A percentile compares a stretch with the other conserved stretches of the same genome.
Evolutionary conservation across 30 jellyfish, hydroid and myxozoan genomes (phyloP).

Genomic region (Cassiopea andromeda): DNA sequence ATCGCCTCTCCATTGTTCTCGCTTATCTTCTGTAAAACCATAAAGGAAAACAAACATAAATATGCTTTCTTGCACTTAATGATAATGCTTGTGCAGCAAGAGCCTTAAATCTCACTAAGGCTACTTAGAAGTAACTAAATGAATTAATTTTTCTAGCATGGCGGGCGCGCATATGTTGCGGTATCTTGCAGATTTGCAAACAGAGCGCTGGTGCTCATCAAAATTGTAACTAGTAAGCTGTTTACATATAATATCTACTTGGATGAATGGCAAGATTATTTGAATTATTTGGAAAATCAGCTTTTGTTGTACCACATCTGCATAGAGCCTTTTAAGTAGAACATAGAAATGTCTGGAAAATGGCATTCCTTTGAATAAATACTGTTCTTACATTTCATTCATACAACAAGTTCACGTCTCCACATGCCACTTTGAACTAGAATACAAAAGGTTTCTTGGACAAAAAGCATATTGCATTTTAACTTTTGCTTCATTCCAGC

Average conservation of each 20-base stretch:
- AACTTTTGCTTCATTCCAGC: too few relatives aligned
- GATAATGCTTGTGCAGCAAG: slow-evolving; percentile 15
- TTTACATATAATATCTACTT: neutral
- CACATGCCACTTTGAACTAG: too few relatives aligned
- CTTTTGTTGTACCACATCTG: too few relatives aligned
- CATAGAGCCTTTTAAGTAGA: too few relatives aligned
- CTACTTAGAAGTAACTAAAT: slow-evolving; percentile 4
- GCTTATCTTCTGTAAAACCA: slow-evolving; percentile 40
- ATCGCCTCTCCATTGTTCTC: slow-evolving; percentile 24
- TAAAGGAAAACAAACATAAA: slow-evolving; percentile 32
- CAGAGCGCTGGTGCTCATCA: neutral
- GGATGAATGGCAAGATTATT: neutral
- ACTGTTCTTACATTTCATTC: too few relatives aligned
- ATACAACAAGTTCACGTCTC: too few relatives aligned
- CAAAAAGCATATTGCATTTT: too few relatives aligned
- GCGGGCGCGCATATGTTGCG: slow-evolving; percentile 5
- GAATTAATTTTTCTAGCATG: slow-evolving; percentile 18
- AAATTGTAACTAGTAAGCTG: neutral
- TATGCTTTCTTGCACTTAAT: slow-evolving; percentile 18
- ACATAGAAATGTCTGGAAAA: too few relatives aligned
- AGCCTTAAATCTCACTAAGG: slow-evolving; percentile 25
- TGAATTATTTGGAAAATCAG: too few relatives aligned
- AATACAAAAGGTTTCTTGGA: too few relatives aligned
- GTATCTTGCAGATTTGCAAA: slow-evolving; percentile 1
- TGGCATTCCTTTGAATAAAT: too few relatives aligned